Base-by-base conservation (phyloP, 2,888 invertebrate genomes). In the Macrosoma leucophasiata region DNA sequence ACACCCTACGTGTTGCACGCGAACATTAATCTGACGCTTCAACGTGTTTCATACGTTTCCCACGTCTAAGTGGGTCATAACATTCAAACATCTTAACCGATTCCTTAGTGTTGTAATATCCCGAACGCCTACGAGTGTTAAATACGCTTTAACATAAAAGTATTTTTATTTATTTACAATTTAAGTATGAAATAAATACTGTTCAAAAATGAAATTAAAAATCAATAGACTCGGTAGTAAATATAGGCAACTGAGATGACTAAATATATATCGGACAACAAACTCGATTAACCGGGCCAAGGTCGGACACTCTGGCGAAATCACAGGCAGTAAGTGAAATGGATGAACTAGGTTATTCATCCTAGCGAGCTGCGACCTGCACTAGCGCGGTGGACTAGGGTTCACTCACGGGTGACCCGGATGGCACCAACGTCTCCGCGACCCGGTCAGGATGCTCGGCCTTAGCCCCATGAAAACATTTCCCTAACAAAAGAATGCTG, bases 361-460 rank as follows among this genome's bases (percentile, higher is more conserved):
- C 15, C 24, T 12, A 28, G 14, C 17, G 25, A 11, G 29, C 33
- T 33, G 32, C 29, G 37, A 10, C 17, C 18, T 8, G 5, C 4
- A 18, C 4, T 18, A 14, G 32, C 21, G 13, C 20, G 10, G 33
- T 40, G 48, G 47, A 39, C 51, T 46, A 46, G 52, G 45, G 55
- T n/a, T n/a, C n/a, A n/a, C n/a, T n/a, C n/a, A n/a, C n/a, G 48
- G 64, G 65, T 81, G 82, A 81, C 82, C 82, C 74, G 81, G 79
- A 84, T 81, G 69, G 81, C 82, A 52, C 82, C 66, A 74, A 75
- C 75, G 62, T 81, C 79, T 65, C 62, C 73, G 68, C 70, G 79
- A 76, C 82, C 79, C 73, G 79, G 82, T 81, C 77, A 78, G 62
- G 65, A 62, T 66, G 58, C 65, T 58, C 61, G 69, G 59, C 75